Evolutionary conservation across 2,113 vertebrate species (phyloP).

Genomic region (Otolemur garnettii): DNA sequence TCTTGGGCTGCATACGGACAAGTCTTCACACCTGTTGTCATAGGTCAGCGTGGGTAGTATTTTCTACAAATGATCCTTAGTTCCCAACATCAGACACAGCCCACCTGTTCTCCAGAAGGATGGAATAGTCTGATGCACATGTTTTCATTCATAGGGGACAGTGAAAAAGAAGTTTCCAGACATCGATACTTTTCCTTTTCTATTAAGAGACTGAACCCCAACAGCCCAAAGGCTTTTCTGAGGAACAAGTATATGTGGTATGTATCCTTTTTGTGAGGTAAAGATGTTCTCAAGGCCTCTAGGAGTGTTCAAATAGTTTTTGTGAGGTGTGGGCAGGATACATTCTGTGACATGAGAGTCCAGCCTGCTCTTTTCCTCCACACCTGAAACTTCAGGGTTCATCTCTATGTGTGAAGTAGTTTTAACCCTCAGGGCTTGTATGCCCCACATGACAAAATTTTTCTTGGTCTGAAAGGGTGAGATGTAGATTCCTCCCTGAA

Average conservation of each 20-base stretch:
- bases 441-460: neutral
- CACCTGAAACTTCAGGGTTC: neutral
- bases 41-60: neutral
- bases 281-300: neutral
- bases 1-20: conserved; percentile 80
- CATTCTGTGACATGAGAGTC: neutral
- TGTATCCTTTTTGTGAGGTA: neutral
- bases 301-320: neutral
- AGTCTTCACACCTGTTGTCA: conserved; percentile 94
- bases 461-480: neutral
- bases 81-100: neutral
- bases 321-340: neutral
- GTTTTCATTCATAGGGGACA: neutral
- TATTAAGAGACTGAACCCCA: neutral
- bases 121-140: neutral
- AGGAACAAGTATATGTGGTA: neutral
- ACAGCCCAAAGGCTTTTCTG: neutral
- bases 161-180: conserved; percentile 6
- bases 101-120: neutral
- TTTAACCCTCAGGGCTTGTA: neutral
- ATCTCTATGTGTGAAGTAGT: neutral
- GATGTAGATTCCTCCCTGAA: neutral
- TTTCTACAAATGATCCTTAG: neutral
- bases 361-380: neutral
- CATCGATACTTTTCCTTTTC: neutral